Evolutionary conservation across 2,888 invertebrate genomes (phyloP), one percentile per base, ranked within the genome.

Genomic region (Labia minor): DNA sequence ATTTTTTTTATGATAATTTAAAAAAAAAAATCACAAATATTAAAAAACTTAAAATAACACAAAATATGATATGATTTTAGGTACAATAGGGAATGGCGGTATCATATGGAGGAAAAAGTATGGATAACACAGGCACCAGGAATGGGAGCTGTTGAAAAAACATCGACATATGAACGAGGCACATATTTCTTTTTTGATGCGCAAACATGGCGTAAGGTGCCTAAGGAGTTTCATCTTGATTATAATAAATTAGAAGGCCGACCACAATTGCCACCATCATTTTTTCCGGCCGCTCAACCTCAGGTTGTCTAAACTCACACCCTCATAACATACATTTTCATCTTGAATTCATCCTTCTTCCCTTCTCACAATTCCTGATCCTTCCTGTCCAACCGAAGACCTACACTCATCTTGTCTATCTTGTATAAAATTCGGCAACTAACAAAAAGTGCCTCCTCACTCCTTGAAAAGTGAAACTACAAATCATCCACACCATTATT

Each of bases 121-220:
- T 97, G 97, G 97, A 95, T 97, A 79, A 97, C 96, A 74, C 90
- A 96, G 80, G 95, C 95, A 75, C 95, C 95, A 72, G 95, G 95
- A 74, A 89, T 95, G 84, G 89, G 91, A 73, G 89, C 94, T 76
- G 86, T 92, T 74, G 95, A 98, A 79, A 98, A 97, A 81, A 96
- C 95, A 72, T 87, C 88, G 74, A 92, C 92, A 73, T 98, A 95
- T 81, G 98, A 99, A 83, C 86, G 96, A 77, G 98, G 98, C 81
- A 97, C 96, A 75, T 99, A 99, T 83, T 97, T 95, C 83, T 96
- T 96, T 82, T 99, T 99, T 80, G 99, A 99, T 82, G 95, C 95
- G 77, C 92, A 94, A 81, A 96, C 92, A 81, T 99, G 99, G 98
- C 86, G 97, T 78, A 98, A 97, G 85, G 94, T 96, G 78, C 89